Evolutionary conservation across 1,140 invertebrate species (phyloP).

Genomic region (Prorops nasuta): DNA sequence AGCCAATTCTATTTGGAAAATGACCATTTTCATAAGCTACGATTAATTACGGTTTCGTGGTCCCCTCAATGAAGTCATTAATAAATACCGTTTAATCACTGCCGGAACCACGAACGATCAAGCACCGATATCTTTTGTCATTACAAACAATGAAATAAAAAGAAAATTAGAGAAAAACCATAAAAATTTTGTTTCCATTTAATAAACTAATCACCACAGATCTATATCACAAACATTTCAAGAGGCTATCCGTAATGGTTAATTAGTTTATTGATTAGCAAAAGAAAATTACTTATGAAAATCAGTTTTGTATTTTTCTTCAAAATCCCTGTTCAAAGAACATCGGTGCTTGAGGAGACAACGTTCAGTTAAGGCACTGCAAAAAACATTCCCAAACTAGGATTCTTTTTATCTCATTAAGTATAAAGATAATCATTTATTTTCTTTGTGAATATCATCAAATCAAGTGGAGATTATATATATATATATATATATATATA

Average conservation of each 20-base stretch:
- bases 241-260: constrained; percentile 1
- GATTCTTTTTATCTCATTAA: constrained; percentile 15
- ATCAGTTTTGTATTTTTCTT: too few relatives aligned
- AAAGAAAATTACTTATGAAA: constrained; percentile 6
- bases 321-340: too few relatives aligned
- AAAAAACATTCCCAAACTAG: constrained; percentile 17
- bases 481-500: constrained; percentile 5
- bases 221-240: too few relatives aligned
- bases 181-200: constrained; percentile 8
- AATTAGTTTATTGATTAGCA: neutral
- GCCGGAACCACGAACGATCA: constrained; percentile 32
- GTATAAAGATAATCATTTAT: constrained; percentile 8
- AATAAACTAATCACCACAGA: neutral
- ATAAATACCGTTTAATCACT: constrained; percentile 20
- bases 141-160: constrained; percentile 2
- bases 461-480: constrained; percentile 5
- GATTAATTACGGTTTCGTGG: constrained; percentile 15
- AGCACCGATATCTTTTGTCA: constrained; percentile 27
- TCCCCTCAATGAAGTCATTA: constrained; percentile 27
- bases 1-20: constrained; percentile 21
- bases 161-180: constrained; percentile 8
- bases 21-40: constrained; percentile 26
- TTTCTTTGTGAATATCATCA: neutral
- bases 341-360: constrained; percentile 29
- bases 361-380: constrained; percentile 29